Evolutionary conservation across 2,888 invertebrate genomes (phyloP).

Genomic region (Torymus tubicola): DNA sequence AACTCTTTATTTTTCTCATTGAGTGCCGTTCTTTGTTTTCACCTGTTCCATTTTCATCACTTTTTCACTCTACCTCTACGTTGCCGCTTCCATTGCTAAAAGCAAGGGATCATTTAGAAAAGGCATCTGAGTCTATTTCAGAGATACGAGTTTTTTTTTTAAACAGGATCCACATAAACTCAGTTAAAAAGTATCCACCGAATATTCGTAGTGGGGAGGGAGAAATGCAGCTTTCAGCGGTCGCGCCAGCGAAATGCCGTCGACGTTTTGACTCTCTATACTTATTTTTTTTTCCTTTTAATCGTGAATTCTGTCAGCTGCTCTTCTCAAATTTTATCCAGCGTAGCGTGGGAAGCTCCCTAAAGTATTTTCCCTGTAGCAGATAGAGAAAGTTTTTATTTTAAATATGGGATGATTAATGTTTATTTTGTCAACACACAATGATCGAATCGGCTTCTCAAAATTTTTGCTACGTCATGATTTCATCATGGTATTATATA

Average conservation of each 20-base stretch:
- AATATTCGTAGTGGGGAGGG: background rate
- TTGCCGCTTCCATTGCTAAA: background rate
- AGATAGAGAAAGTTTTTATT: constrained; percentile 10
- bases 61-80: constrained; percentile 2
- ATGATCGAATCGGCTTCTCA: too few relatives aligned
- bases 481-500: too few relatives aligned
- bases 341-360: background rate
- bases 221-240: background rate
- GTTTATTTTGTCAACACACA: too few relatives aligned
- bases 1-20: constrained; percentile 33
- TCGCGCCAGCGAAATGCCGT: background rate
- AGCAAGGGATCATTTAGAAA: background rate
- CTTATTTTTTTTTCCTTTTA: constrained; percentile 7
- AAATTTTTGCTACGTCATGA: too few relatives aligned
- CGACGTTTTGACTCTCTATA: background rate
- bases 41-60: constrained; percentile 39
- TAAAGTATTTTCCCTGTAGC: background rate
- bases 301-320: constrained; percentile 1
- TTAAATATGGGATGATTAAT: background rate
- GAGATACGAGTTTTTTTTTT: background rate
- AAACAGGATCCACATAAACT: constrained; percentile 2
- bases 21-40: constrained; percentile 30
- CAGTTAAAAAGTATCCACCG: background rate
- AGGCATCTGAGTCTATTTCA: constrained; percentile 15
- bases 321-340: constrained; percentile 10